phyloP scores from a whole-genome alignment of 1,140 invertebrate species.

The Drosophila ficusphila region DNA sequence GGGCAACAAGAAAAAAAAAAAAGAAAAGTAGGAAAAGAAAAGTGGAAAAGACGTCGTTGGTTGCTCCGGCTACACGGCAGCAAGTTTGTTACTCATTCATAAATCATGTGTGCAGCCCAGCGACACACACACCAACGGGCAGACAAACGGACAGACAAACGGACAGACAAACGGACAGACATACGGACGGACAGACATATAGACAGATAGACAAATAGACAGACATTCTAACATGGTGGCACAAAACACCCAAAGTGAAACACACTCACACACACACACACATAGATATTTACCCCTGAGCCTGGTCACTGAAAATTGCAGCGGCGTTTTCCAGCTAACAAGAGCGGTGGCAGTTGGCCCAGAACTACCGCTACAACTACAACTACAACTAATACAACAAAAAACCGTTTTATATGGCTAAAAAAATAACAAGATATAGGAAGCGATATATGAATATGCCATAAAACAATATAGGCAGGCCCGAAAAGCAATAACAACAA shows the following conservation, averaged over 20 bases:
- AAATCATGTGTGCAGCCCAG: slow-evolving; percentile 77
- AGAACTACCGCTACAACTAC: slow-evolving; percentile 54
- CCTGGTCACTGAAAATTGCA: slow-evolving; percentile 78
- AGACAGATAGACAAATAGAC: slow-evolving; percentile 44
- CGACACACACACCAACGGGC: slow-evolving; percentile 36
- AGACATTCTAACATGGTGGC: slow-evolving; percentile 23
- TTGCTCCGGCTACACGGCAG: slow-evolving; percentile 75
- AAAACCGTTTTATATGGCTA: slow-evolving; percentile 48
- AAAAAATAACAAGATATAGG: slow-evolving; percentile 34
- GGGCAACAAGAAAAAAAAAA: slow-evolving; percentile 30
- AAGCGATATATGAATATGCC: slow-evolving; percentile 79
- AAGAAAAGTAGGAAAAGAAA: slow-evolving; percentile 38
- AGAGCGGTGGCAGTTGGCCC: slow-evolving; percentile 63
- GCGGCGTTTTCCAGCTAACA: slow-evolving; percentile 59
- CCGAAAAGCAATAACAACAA: slow-evolving; percentile 37
- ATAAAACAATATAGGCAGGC: slow-evolving; percentile 79
- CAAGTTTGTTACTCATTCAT: slow-evolving; percentile 82
- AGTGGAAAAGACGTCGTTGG: slow-evolving; percentile 71
- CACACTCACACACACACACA: not conserved
- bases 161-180: slow-evolving; percentile 40
- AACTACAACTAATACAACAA: too few species aligned
- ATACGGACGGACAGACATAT: slow-evolving; percentile 41
- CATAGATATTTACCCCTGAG: slow-evolving; percentile 18
- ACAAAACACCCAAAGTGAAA: not conserved
- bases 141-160: slow-evolving; percentile 16